Evolutionary conservation across 2,888 invertebrate species (phyloP).

Genomic region (Carpatolechia fugitivella): DNA sequence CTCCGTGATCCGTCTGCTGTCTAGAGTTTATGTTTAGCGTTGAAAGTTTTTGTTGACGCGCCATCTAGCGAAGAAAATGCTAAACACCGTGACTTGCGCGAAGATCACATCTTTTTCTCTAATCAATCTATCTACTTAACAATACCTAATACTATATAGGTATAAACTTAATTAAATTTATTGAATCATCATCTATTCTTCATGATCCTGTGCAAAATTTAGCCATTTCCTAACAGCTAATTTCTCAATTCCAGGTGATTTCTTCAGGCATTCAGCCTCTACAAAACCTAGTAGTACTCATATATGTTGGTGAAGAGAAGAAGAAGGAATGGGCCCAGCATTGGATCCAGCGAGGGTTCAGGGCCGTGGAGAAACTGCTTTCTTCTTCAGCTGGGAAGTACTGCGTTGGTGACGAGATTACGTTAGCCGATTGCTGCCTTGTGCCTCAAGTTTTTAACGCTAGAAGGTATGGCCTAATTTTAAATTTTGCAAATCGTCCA

Average conservation of each 20-base stretch:
- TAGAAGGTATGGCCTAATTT: conserved; percentile 86
- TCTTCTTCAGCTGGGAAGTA: conserved; percentile 92
- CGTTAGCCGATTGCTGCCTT: conserved; percentile 96
- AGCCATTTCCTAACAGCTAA: neutral
- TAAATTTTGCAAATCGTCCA: no score
- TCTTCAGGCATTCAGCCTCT: conserved; percentile 97
- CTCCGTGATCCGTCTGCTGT: no score
- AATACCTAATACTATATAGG: no score
- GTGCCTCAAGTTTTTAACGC: conserved; percentile 98
- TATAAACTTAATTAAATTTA: no score
- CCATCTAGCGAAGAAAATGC: no score
- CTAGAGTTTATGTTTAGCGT: no score
- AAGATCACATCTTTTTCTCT: no score
- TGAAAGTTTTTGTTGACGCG: no score
- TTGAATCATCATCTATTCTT: no score
- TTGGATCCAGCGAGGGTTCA: conserved; percentile 94
- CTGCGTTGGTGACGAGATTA: conserved; percentile 95
- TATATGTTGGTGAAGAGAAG: conserved; percentile 92
- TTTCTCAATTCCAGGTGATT: conserved; percentile 78
- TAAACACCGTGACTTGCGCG: no score
- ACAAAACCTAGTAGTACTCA: conserved; percentile 94
- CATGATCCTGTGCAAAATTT: neutral
- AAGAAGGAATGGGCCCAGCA: conserved; percentile 96
- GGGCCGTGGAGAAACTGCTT: conserved; percentile 92
- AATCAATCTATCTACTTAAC: no score